Evolutionary conservation across 2,888 invertebrate species (phyloP), one percentile per base, ranked within the genome.

Genomic region (Erebia ligea): DNA sequence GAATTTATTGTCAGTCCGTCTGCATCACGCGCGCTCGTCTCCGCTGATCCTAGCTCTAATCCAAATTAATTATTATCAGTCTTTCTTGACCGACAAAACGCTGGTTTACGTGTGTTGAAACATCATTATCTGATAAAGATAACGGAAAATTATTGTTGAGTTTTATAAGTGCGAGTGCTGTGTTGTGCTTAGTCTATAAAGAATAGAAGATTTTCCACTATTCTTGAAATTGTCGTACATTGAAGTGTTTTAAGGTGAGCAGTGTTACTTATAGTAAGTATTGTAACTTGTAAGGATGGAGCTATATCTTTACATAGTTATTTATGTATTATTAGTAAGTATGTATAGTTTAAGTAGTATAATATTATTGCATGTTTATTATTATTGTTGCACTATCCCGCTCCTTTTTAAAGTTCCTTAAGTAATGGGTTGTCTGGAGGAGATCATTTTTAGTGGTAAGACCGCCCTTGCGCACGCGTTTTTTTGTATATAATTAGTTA

Each of bases 1-100:
- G 81, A 87, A 86, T 86, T 89, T 90, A 90, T 89, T 89, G 87
- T 87, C 80, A 83, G 80, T 80, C 76, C 79, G 85, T 64, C 81
- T 76, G 77, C 82, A 82, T 82, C 83, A 84, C 82, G 87, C 77
- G 82, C 86, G 84, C 86, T 80, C 86, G 86, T 83, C 84, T 84
- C 81, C 69, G 61, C 67, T 79, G 75, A 77, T 77, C 76, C 77
- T 75, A 76, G 58, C 59, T 52, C 69, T 69, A 70, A 64, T 71
- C 68, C 68, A 67, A 42, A 64, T 42, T 42, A 2, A 11, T 2
- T 1, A 13, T 45, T 13, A 13, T 45, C 11, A 45, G 45, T 45
- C 45, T 13, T 45, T 68, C 58, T 67, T 50, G 45, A 59, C 62
- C 56, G 67, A 48, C 8, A 62, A 57, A 58, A 25, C 65, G 17